Base-by-base conservation (phyloP, 2,113 vertebrate genomes). In the Struthio camelus region DNA sequence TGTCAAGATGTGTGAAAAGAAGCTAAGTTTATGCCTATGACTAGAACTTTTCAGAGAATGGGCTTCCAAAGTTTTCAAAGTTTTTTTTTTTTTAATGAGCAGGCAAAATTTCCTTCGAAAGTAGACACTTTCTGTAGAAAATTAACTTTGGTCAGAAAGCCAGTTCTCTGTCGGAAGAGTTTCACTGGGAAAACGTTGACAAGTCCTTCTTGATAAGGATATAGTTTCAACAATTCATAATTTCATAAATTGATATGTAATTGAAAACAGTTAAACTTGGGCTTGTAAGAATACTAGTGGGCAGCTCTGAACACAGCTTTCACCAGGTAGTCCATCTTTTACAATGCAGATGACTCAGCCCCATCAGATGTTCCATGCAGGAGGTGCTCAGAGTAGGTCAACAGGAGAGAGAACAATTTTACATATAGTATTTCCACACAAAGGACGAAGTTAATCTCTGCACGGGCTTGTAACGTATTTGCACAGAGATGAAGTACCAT, bases 1-100 rank as follows among this genome's bases (percentile, higher is more conserved):
- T 96, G 93, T 96, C 93, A 94, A 95, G 95, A 97, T 59, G 96
- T 95, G 95, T 91, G 93, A 97, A 97, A 92, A 95, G 81, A 93
- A 95, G 95, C 91, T 97, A 97, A 97, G 96, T 95, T 97, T 97
- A 91, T 95, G 95, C 89, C 82, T 96, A 64, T 83, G 89, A 95
- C 75, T 94, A 80, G 87, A 97, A 97, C 87, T 97, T 97, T 82
- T 94, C 72, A 91, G 91, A 95, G 91, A 97, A 97, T 93, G 82
- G 91, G 50, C 89, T 96, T 95, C 85, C 94, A 59, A 96, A 97
- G 40, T 96, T 96, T 85, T 58, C 8, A 22, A 20, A 17, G 50
- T 92, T 91, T 94, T 90, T 81, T 92, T 92, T 95, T 53, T 94
- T 91, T 85, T 51, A 89, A 66, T 32, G 67, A 80, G 46, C 50